Evolutionary conservation across 2,113 vertebrate genomes (phyloP).

Genomic region (Rhea americana): DNA sequence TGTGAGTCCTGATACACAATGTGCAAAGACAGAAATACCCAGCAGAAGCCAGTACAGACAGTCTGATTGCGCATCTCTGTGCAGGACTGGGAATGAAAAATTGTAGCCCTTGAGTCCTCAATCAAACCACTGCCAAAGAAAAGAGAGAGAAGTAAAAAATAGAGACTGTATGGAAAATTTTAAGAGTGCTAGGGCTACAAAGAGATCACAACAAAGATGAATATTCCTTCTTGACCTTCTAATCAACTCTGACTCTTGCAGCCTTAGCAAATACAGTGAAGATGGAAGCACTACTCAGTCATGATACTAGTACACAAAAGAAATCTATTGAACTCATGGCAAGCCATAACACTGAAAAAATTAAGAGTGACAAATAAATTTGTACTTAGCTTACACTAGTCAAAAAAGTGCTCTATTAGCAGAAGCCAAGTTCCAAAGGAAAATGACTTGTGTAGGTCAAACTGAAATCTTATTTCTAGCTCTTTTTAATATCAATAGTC

Average conservation of each 20-base stretch:
- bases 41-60: not conserved
- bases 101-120: not conserved
- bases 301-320: fast-evolving
- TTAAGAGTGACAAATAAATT: not conserved
- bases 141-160: not conserved
- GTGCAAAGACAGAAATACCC: not conserved
- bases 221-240: not conserved
- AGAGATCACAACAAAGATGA: not conserved
- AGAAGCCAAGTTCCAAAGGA: not conserved
- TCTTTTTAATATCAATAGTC: not conserved
- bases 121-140: not conserved
- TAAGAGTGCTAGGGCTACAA: not conserved
- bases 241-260: not conserved
- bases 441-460: not conserved
- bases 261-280: not conserved
- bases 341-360: not conserved
- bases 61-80: not conserved
- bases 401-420: not conserved
- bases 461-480: not conserved
- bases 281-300: not conserved
- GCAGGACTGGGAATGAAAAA: not conserved
- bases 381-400: not conserved
- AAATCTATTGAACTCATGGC: not conserved
- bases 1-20: not conserved
- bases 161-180: not conserved